phyloP scores from a whole-genome alignment of 2,113 vertebrate species.

The Xenopus tropicalis region UCB_Xtro_10.0 CM004444.2:154899501-154900000 shows the following conservation, averaged over 20 bases:
- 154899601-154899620: no score
- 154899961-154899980: slow-evolving; percentile 17
- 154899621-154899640: no score
- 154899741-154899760: slow-evolving; percentile 72
- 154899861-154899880: slow-evolving; percentile 42
- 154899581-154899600: no score
- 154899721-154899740: slow-evolving; percentile 61
- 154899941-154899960: slow-evolving; percentile 28
- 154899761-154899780: slow-evolving; percentile 70
- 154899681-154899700: no score
- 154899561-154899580: no score
- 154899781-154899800: slow-evolving; percentile 76
- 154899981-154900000: slow-evolving; percentile 8
- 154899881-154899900: slow-evolving; percentile 18
- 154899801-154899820: slow-evolving; percentile 66
- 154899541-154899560: no score
- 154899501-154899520: no score
- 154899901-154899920: slow-evolving; percentile 11
- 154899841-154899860: slow-evolving; percentile 40
- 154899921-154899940: no score
- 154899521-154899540: no score
- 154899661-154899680: no score
- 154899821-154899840: slow-evolving; percentile 57
- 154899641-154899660: no score
- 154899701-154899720: slow-evolving; percentile 59